Evolutionary conservation across 2,113 vertebrate genomes (phyloP).

Genomic region (Lampris megalopsis): DNA sequence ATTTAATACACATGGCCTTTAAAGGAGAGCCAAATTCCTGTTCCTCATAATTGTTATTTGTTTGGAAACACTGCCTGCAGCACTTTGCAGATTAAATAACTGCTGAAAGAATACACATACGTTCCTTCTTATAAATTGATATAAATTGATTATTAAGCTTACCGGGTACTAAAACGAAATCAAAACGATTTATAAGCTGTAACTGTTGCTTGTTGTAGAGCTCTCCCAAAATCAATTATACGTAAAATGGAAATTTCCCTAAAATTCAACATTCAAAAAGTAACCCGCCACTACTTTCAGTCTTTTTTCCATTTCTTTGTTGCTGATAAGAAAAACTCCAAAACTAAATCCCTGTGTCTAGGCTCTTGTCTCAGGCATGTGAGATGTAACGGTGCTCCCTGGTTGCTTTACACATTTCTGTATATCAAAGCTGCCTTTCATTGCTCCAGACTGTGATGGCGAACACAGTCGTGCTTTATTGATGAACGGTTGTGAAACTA

Average conservation of each 20-base stretch:
- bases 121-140: slow-evolving; percentile 55
- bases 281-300: background rate
- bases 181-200: slow-evolving; percentile 9
- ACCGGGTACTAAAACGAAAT: slow-evolving; percentile 36
- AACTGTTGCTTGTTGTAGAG: slow-evolving; percentile 15
- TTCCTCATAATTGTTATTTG: slow-evolving; percentile 69
- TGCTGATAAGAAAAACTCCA: slow-evolving; percentile 59
- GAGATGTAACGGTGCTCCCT: slow-evolving; percentile 72
- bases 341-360: slow-evolving; percentile 62
- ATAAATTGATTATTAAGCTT: slow-evolving; percentile 53
- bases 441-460: slow-evolving; percentile 53
- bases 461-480: slow-evolving; percentile 76
- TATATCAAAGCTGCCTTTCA: slow-evolving; percentile 77
- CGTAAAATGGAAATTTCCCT: background rate
- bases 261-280: background rate
- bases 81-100: slow-evolving; percentile 63
- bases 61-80: slow-evolving; percentile 65
- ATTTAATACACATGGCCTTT: slow-evolving; percentile 72
- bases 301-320: slow-evolving; percentile 35
- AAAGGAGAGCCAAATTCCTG: slow-evolving; percentile 63
- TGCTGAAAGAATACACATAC: slow-evolving; percentile 48
- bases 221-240: background rate
- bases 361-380: slow-evolving; percentile 47
- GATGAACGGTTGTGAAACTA: slow-evolving; percentile 65
- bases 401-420: slow-evolving; percentile 74